Conservation (phyloP, 2,888 invertebrate genomes). For the Bombylius discolor region DNA sequence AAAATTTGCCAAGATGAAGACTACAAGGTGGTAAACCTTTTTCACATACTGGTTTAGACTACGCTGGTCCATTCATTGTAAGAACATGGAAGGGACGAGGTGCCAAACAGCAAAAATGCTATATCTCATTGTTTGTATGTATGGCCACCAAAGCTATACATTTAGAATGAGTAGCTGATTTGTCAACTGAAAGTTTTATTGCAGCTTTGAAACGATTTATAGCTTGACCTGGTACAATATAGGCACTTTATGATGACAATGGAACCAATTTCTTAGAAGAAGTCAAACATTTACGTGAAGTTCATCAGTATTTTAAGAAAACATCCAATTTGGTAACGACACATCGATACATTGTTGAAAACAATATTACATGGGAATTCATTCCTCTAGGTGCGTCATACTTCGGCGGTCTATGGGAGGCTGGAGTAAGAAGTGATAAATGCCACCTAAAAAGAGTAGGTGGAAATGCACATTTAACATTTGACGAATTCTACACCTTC, state of each 20-base stretch:
- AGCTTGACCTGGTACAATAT: background rate
- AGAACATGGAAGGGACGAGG: slow-evolving; percentile 2
- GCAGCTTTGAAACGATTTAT: slow-evolving; percentile 15
- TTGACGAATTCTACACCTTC: slow-evolving; percentile 18
- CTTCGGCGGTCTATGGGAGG: slow-evolving; percentile 5
- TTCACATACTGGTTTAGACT: slow-evolving; percentile 8
- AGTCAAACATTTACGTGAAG: slow-evolving; percentile 9
- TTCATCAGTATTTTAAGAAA: background rate
- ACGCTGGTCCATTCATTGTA: slow-evolving; percentile 1
- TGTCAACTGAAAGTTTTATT: slow-evolving; percentile 15
- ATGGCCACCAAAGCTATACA: slow-evolving; percentile 1
- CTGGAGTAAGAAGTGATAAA: slow-evolving; percentile 1
- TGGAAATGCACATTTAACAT: background rate
- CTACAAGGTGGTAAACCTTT: slow-evolving; percentile 4
- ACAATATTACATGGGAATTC: slow-evolving; percentile 16
- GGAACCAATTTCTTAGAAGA: slow-evolving; percentile 3
- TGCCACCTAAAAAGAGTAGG: background rate
- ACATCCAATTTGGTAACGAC: background rate
- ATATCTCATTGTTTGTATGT: slow-evolving; percentile 2
- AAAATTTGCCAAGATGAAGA: background rate
- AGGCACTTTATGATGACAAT: background rate
- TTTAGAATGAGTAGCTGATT: background rate
- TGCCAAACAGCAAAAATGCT: background rate
- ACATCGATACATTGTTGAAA: background rate
- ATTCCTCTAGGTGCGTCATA: slow-evolving; percentile 1